Evolutionary conservation across 2,113 vertebrate genomes (phyloP).

Genomic region (Pygathrix nemaeus): DNA sequence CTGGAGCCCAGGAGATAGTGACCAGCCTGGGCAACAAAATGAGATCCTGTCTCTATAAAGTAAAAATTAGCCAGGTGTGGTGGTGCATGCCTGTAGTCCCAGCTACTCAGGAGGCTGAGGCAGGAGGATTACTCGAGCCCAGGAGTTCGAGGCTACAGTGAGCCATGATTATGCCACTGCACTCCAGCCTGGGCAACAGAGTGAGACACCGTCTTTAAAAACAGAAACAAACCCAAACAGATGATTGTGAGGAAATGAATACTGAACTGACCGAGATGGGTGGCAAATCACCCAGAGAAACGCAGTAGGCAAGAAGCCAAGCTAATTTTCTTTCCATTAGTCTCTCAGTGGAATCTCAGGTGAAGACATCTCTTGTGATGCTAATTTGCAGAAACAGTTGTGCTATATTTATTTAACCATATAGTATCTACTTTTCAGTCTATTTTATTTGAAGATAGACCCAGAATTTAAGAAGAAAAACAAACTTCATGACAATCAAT

Average conservation of each 20-base stretch:
- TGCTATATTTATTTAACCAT: neutral
- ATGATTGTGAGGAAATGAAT: neutral
- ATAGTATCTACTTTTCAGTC: neutral
- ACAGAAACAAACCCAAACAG: neutral
- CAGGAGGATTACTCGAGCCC: no score
- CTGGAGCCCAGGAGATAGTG: no score
- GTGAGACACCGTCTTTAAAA: no score
- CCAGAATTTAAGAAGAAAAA: constrained; percentile 38
- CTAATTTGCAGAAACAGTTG: neutral
- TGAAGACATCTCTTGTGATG: neutral
- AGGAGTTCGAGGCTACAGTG: no score
- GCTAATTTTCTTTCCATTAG: neutral
- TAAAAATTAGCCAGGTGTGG: no score
- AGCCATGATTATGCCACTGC: no score
- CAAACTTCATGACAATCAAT: neutral
- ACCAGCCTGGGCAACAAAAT: no score
- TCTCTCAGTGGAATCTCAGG: neutral
- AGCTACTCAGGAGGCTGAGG: no score
- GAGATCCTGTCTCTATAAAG: no score
- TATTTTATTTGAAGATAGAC: neutral
- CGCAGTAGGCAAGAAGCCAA: neutral
- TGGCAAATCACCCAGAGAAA: neutral
- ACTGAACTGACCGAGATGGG: neutral
- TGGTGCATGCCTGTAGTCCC: no score
- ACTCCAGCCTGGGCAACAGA: no score